A percentile compares a stretch with the other conserved stretches of the same genome.
Conservation (phyloP, 2,888 invertebrate genomes). For the Pseudococcus jackbeardsleyi region DNA sequence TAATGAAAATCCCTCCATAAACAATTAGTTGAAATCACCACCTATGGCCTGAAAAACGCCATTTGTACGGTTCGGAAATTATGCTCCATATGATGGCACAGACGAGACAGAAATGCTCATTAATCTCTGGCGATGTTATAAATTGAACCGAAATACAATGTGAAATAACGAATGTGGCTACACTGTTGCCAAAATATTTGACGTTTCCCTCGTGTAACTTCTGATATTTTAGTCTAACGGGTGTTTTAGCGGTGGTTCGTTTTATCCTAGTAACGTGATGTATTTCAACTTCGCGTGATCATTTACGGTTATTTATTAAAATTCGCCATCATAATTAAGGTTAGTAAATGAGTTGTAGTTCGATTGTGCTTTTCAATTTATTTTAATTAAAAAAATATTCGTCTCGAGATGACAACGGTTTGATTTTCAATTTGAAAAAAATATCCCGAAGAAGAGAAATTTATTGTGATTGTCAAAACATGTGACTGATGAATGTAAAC, state of each 20-base stretch:
- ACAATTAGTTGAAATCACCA: neutral
- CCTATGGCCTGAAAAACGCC: neutral
- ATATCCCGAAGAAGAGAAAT: neutral
- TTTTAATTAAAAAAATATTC: conserved; percentile 37
- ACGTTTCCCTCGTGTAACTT: conserved; percentile 58
- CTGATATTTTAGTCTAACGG: conserved; percentile 57
- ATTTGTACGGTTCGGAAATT: neutral
- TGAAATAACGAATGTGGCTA: conserved; percentile 46
- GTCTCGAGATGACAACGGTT: neutral
- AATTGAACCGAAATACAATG: conserved; percentile 41
- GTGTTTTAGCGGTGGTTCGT: conserved; percentile 44
- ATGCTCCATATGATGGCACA: neutral
- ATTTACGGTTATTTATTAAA: conserved; percentile 45
- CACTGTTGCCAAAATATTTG: conserved; percentile 57
- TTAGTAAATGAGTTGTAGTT: conserved; percentile 42
- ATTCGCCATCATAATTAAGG: conserved; percentile 49
- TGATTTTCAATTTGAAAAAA: neutral
- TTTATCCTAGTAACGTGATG: conserved; percentile 23
- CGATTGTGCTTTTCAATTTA: conserved; percentile 37
- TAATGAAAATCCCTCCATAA: neutral
- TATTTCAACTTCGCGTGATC: conserved; percentile 34
- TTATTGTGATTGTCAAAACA: neutral
- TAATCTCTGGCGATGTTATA: conserved; percentile 30
- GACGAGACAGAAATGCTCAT: neutral
- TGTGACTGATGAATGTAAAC: conserved; percentile 50